Percentiles rank a stretch among this genome's conserved stretches.
phyloP scores from a whole-genome alignment of 1,140 invertebrate species.

The Leguminivora glycinivorella region DNA sequence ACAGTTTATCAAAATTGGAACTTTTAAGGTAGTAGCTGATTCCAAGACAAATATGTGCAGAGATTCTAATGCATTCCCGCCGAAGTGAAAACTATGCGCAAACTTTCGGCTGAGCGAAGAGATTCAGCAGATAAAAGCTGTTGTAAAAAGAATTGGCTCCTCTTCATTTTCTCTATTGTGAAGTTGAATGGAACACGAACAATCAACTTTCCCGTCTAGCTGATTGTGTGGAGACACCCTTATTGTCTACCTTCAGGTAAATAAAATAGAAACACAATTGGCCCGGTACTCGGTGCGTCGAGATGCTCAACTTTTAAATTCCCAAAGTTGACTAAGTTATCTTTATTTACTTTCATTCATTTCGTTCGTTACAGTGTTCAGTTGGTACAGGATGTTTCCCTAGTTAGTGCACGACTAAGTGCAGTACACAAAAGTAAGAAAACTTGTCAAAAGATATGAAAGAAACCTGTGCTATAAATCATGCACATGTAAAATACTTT shows the following conservation, averaged over 20 bases:
- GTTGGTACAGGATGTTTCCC: constrained; percentile 39
- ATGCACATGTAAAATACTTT: constrained; percentile 58
- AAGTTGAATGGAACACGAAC: constrained; percentile 74
- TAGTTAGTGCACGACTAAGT: constrained; percentile 37
- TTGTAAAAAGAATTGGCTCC: constrained; percentile 73
- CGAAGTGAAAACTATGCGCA: constrained; percentile 61
- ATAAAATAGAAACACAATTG: constrained; percentile 72
- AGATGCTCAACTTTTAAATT: constrained; percentile 72
- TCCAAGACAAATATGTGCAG: constrained; percentile 68
- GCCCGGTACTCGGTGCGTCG: constrained; percentile 61
- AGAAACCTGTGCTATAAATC: constrained; percentile 65
- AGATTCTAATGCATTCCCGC: constrained; percentile 64
- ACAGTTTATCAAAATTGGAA: constrained; percentile 62
- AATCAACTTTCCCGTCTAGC: constrained; percentile 71
- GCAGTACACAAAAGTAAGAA: constrained; percentile 36
- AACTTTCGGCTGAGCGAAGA: constrained; percentile 69
- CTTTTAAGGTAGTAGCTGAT: constrained; percentile 53
- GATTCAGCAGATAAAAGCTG: constrained; percentile 67
- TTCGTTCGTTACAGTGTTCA: constrained; percentile 43
- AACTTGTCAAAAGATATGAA: constrained; percentile 56
- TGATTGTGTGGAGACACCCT: constrained; percentile 76
- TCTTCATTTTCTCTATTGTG: constrained; percentile 77
- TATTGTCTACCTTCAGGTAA: constrained; percentile 75
- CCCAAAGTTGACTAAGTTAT: constrained; percentile 48
- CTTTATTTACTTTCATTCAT: constrained; percentile 33